Conservation (phyloP, 1,140 invertebrate species). For the Drosophila tristis region DNA sequence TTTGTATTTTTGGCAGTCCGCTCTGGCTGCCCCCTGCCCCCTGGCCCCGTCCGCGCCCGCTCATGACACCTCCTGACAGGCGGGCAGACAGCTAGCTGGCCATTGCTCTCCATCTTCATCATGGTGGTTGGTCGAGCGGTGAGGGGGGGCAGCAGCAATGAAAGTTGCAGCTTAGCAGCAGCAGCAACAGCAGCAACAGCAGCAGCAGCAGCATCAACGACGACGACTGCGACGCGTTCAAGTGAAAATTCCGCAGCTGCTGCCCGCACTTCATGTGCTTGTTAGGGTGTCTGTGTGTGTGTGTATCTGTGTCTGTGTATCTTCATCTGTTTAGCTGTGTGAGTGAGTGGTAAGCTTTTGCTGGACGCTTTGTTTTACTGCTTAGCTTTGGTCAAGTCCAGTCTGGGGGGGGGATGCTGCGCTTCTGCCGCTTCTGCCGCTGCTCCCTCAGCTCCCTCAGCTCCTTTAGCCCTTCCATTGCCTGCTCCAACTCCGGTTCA, state of each 20-base stretch:
- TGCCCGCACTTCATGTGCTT: conserved; percentile 47
- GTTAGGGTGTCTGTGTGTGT: not conserved
- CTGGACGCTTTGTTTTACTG: conserved; percentile 73
- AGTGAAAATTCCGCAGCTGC: conserved; percentile 61
- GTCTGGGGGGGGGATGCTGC: conserved; percentile 29
- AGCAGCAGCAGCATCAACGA: not conserved
- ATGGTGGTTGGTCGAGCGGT: conserved; percentile 9
- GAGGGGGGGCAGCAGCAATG: conserved; percentile 35
- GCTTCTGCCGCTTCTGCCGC: conserved; percentile 7
- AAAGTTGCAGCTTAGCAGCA: conserved; percentile 54
- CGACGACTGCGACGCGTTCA: conserved; percentile 38
- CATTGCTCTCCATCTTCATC: conserved; percentile 24
- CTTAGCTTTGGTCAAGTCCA: conserved; percentile 65
- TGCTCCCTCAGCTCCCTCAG: conserved; percentile 26
- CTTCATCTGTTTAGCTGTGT: conserved; percentile 13
- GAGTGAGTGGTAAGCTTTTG: conserved; percentile 63
- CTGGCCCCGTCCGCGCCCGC: not conserved
- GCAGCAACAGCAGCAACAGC: conserved; percentile 1
- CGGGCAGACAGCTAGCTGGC: conserved; percentile 22
- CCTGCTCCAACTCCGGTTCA: not conserved
- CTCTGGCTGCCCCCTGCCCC: no score
- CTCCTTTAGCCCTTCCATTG: conserved; percentile 2
- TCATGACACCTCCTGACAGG: not conserved
- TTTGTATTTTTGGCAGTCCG: conserved; percentile 2
- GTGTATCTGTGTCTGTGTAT: not conserved